phyloP scores from a whole-genome alignment of 1,140 invertebrate genomes.

The Achatina immaculata region DNA sequence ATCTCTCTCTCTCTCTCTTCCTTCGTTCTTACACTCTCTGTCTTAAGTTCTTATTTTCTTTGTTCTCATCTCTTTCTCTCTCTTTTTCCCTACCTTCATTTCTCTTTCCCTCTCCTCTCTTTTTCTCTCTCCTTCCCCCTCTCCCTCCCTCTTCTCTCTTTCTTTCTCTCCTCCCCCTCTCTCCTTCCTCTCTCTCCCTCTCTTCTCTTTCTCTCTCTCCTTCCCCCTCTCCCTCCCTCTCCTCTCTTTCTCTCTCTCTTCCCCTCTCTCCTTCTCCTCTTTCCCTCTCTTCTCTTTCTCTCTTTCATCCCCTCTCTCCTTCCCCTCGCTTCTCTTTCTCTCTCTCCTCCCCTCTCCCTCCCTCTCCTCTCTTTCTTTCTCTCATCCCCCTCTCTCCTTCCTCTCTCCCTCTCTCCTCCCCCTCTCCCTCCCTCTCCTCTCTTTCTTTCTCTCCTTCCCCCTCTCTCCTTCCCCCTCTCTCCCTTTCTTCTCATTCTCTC shows the following conservation, averaged over 20 bases:
- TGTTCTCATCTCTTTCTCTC: not conserved
- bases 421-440: not conserved
- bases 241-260: slow-evolving; percentile 6
- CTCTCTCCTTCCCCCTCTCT: too few species aligned
- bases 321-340: too few species aligned
- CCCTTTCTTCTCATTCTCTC: too few species aligned
- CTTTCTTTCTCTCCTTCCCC: too few species aligned
- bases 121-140: not conserved
- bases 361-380: not conserved
- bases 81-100: not conserved
- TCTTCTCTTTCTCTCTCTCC: not conserved
- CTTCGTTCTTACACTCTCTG: not conserved
- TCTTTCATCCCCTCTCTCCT: slow-evolving; percentile 1
- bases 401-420: not conserved
- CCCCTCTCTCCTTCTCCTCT: not conserved
- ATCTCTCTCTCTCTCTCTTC: not conserved
- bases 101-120: not conserved
- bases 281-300: not conserved
- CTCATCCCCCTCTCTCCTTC: not conserved
- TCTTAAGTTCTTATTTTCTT: not conserved
- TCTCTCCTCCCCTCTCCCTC: not conserved
- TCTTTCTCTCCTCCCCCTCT: not conserved
- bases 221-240: not conserved
- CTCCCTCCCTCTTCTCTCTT: not conserved
- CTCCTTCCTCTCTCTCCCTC: not conserved